Evolutionary conservation across 2,797 vertebrate genomes (phyloP).

Genomic region (Crenuchus spilurus): DNA sequence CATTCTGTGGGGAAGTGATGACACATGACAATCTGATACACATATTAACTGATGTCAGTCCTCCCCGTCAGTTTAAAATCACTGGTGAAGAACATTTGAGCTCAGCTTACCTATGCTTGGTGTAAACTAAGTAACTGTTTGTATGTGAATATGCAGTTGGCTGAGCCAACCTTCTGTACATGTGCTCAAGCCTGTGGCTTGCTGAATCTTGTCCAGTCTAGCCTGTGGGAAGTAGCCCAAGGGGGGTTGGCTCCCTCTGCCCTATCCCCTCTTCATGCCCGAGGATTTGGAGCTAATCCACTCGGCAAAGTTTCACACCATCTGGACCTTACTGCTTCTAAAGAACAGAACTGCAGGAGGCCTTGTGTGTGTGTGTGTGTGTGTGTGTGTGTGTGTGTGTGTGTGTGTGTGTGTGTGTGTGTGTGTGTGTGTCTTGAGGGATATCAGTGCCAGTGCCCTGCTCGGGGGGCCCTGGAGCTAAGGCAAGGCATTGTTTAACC

Average conservation of each 20-base stretch:
- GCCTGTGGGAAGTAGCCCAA: constrained; percentile 27
- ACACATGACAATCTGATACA: too few relatives aligned
- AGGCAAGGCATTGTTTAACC: constrained; percentile 41
- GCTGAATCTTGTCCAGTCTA: constrained; percentile 4
- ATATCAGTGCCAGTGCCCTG: constrained; percentile 30
- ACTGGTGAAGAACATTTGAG: not conserved
- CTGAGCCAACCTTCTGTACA: not conserved
- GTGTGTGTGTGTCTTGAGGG: constrained; percentile 38
- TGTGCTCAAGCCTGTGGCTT: not conserved
- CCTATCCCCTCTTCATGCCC: constrained; percentile 20
- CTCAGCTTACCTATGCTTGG: not conserved
- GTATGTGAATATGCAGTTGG: too few relatives aligned
- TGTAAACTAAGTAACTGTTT: too few relatives aligned
- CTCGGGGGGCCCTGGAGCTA: not conserved
- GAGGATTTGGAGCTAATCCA: constrained; percentile 81
- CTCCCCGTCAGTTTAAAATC: too few relatives aligned
- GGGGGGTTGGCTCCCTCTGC: not conserved
- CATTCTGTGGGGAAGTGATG: too few relatives aligned
- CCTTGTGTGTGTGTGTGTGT: constrained; percentile 42
- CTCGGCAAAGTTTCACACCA: constrained; percentile 79
- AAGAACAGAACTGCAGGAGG: constrained; percentile 79
- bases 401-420: constrained; percentile 25
- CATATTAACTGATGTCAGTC: too few relatives aligned
- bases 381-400: constrained; percentile 39
- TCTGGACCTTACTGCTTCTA: constrained; percentile 80